These are phyloP conservation scores for Drosophila lowei DNA, from an alignment of 1,140 invertebrate genomes.

Conservation along the genomic window DNA sequence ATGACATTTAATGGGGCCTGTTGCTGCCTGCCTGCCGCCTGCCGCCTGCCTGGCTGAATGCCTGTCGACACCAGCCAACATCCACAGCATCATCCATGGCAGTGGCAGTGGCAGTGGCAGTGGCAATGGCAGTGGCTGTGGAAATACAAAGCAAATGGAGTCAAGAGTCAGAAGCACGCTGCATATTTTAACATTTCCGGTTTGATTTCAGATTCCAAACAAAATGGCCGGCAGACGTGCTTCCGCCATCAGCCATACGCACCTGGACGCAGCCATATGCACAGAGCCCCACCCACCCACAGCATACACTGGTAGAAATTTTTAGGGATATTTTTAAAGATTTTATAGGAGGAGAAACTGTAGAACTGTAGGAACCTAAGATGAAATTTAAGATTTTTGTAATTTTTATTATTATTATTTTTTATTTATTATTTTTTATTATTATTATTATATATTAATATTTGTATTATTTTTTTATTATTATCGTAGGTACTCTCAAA, in stretches of 20 bases:
- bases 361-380: too few relatives aligned
- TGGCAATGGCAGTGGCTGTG: too few relatives aligned
- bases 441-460: too few relatives aligned
- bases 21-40: conserved; percentile 2
- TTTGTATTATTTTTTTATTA: too few relatives aligned
- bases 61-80: conserved; percentile 55
- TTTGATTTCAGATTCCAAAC: conserved; percentile 78
- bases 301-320: conserved; percentile 12
- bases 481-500: too few relatives aligned
- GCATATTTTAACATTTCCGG: conserved; percentile 78
- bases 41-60: conserved; percentile 5
- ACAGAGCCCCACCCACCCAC: background rate
- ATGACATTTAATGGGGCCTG: conserved; percentile 39
- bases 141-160: conserved; percentile 27
- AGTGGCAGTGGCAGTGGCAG: too few relatives aligned
- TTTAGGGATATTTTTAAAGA: too few relatives aligned
- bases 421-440: too few relatives aligned
- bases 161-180: conserved; percentile 46
- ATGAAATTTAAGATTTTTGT: too few relatives aligned
- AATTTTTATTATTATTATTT: too few relatives aligned
- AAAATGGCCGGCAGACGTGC: conserved; percentile 77
- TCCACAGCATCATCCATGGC: conserved; percentile 15
- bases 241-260: conserved; percentile 56
- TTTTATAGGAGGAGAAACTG: too few relatives aligned
- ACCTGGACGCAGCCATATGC: conserved; percentile 40